Evolutionary conservation across 2,888 invertebrate genomes (phyloP).

Genomic region (Escarpia spicata): DNA sequence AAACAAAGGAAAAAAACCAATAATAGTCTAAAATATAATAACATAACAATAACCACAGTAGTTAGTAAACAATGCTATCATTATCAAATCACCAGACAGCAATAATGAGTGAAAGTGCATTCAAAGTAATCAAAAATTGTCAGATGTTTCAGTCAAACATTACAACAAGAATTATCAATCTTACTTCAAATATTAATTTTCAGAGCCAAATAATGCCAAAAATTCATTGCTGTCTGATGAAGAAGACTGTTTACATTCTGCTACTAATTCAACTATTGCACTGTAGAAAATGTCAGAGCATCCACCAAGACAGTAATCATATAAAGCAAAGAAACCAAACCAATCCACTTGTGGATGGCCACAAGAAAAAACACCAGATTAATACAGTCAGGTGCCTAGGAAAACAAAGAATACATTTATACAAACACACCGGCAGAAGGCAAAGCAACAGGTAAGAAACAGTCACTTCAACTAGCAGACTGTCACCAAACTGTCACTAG

Average conservation of each 20-base stretch:
- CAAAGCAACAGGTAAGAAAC: not conserved
- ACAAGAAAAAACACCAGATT: not conserved
- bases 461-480: not conserved
- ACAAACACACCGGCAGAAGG: not conserved
- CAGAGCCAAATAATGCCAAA: no score
- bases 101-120: no score
- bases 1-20: not conserved
- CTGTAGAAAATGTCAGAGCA: not conserved
- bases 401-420: not conserved
- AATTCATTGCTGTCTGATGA: no score
- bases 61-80: not conserved
- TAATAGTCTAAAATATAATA: conserved; percentile 1
- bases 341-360: not conserved
- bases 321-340: not conserved
- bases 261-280: not conserved
- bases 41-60: conserved; percentile 7
- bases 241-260: no score
- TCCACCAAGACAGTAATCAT: not conserved
- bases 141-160: no score
- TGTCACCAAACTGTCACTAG: conserved; percentile 12
- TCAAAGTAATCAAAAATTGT: no score
- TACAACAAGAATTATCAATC: no score
- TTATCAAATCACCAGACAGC: not conserved
- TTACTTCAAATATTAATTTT: no score
- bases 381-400: not conserved